phyloP scores from a whole-genome alignment of 2,888 invertebrate genomes.

The Unio pictorum region DNA sequence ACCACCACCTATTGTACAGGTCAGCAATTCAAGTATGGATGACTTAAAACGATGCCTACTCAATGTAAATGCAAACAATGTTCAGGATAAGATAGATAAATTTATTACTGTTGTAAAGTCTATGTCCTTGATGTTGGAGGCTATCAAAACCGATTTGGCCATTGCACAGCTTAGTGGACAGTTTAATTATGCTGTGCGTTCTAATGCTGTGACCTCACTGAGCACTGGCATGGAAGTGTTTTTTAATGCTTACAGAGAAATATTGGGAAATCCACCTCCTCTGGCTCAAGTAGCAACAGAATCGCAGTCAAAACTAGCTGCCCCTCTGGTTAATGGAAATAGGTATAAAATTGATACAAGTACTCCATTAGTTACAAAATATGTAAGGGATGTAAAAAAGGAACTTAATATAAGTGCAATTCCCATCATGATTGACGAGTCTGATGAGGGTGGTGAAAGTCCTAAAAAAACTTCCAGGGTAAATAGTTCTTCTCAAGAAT shows the following conservation, averaged over 20 bases:
- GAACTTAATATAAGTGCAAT: conserved; percentile 10
- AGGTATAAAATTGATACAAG: conserved; percentile 7
- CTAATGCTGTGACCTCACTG: conserved; percentile 22
- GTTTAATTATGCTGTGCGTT: too few species aligned
- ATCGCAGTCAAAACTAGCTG: too few species aligned
- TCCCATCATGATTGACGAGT: conserved; percentile 10
- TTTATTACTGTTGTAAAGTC: conserved; percentile 29
- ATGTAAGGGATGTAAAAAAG: conserved; percentile 2
- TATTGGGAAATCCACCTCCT: conserved; percentile 8
- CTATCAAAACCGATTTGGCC: conserved; percentile 32
- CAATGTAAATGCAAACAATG: conserved; percentile 26
- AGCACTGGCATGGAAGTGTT: conserved; percentile 34
- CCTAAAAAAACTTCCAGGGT: background rate
- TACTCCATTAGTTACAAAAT: conserved; percentile 13
- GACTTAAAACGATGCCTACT: conserved; percentile 10
- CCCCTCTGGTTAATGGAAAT: too few species aligned
- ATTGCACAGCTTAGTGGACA: conserved; percentile 16
- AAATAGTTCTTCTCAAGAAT: too few species aligned
- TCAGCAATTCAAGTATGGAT: conserved; percentile 4
- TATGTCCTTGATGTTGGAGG: conserved; percentile 28
- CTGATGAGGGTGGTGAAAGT: background rate
- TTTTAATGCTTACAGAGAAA: conserved; percentile 25
- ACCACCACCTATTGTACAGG: too few species aligned
- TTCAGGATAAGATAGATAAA: conserved; percentile 29
- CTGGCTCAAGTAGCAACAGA: too few species aligned